These are phyloP conservation scores for Sphenodon punctatus DNA, from an alignment of 2,797 vertebrate species.

Conservation along the genomic window DNA sequence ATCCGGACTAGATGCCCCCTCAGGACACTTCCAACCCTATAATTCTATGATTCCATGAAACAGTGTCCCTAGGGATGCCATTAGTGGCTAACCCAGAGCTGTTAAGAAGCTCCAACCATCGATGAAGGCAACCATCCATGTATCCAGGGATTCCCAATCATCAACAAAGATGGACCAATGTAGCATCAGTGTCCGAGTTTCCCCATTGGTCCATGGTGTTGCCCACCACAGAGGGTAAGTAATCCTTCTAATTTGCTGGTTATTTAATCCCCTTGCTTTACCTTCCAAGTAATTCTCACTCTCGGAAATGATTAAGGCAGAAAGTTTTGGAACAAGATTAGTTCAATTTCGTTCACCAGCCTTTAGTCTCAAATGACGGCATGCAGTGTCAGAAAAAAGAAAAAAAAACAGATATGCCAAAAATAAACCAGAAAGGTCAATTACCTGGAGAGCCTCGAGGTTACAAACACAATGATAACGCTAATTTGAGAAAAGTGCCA, in stretches of 20 bases:
- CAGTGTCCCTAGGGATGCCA: too few relatives aligned
- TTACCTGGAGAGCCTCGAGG: constrained; percentile 8
- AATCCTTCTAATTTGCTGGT: background rate
- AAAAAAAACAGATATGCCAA: constrained; percentile 18
- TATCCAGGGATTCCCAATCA: too few relatives aligned
- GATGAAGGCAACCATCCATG: too few relatives aligned
- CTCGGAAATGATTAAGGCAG: constrained; percentile 21
- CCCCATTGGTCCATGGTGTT: too few relatives aligned
- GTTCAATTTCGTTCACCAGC: constrained; percentile 21
- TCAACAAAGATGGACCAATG: too few relatives aligned
- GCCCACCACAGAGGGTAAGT: too few relatives aligned
- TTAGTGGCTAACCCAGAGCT: too few relatives aligned
- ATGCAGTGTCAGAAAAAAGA: constrained; percentile 49
- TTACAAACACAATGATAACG: constrained; percentile 38
- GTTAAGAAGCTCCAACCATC: too few relatives aligned
- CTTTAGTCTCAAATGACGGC: constrained; percentile 54
- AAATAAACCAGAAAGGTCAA: constrained; percentile 55
- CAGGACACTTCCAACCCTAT: too few relatives aligned
- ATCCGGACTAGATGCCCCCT: too few relatives aligned
- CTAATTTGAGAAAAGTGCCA: background rate
- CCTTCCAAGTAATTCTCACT: background rate
- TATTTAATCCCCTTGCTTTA: background rate
- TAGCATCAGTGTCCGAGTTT: too few relatives aligned
- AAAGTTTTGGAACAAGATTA: constrained; percentile 14
- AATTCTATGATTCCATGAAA: too few relatives aligned